Evolutionary conservation across 92 coral and sea anemone genomes (phyloP), one percentile per base, ranked within the genome.

Genomic region (Galaxea fascicularis): DNA sequence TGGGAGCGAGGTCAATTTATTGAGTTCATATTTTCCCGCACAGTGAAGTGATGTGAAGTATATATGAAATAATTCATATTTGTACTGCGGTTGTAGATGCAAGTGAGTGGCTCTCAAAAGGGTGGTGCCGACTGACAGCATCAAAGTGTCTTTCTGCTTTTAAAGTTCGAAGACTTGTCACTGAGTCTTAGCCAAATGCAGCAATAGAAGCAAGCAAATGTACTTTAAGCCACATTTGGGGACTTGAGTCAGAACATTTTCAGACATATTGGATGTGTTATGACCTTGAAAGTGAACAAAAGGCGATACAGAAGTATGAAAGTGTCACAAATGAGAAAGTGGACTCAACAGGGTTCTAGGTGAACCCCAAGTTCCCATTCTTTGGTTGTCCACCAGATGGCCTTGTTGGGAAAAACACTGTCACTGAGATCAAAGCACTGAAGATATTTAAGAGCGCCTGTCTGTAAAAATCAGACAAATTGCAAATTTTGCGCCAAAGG

Each of bases 331-430:
- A 65, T 17, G 29, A 64, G 46, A 77, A 35, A 52, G 88, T 82
- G 45, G 1, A 53, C 52, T 12, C 60, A 22, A 54, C 89, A 44
- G 92, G 92, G 46, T 52, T 89, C 15, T 89, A 88, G 89, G 86
- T 89, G 57, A 90, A 82, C 49, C 93, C 93, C 29, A 86, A 86
- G 56, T 71, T 57, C 49, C 90, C 93, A 30, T 14, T n/a, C n/a
- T n/a, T n/a, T n/a, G n/a, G n/a, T n/a, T n/a, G n/a, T n/a, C n/a
- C n/a, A n/a, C n/a, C n/a, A n/a, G n/a, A n/a, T n/a, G n/a, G n/a
- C n/a, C 75, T 86, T 25, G 72, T 86, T 30, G 69, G 73, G 25
- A 79, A 62, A 86, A 88, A 85, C 56, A 52, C 74, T 31, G 54
- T 90, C 6, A 45, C 20, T 18, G 86, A 90, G 74, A 86, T 90